Base-by-base conservation (phyloP, 2,888 invertebrate genomes). In the Microctonus brassicae region DNA sequence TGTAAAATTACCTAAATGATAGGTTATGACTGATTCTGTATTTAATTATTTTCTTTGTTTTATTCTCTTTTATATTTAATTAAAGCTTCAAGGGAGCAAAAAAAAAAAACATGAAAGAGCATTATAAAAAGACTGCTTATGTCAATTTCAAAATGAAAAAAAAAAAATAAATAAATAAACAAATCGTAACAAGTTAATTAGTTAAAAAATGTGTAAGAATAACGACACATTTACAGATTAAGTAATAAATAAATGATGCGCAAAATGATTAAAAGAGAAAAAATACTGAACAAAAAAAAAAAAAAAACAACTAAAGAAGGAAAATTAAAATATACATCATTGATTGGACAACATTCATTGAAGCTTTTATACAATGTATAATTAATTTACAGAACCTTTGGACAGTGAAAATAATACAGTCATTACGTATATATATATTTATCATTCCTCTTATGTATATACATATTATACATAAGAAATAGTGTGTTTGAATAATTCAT, bases 61-160 rank as follows among this genome's bases (percentile, higher is more conserved):
- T 11, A 36, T 53, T 13, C 9, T 42, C 7, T 26, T 42, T 60
- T 82, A 81, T 73, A 75, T 80, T 81, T 79, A 81, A 80, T 81
- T 79, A 73, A 81, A 80, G 83, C 84, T 82, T 81, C 80, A 81
- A 79, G 81, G 83, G 83, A 82, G 84, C 84, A 84, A 67, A 53
- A 85, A 47, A 29, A 29, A 29, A n/a, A n/a, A n/a, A n/a, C n/a
- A n/a, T n/a, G n/a, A n/a, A 47, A 47, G 47, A n/a, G 83, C 83
- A 82, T 85, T 83, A 83, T 85, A 83, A 83, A 82, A 86, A 86
- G 86, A 86, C 86, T 86, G 86, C 84, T 84, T 83, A 84, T 76
- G 85, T 86, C 86, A 86, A 86, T 86, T 86, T 86, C 84, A 81
- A 72, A 83, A 82, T 26, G 26, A 55, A 55, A 26, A 55, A 55